These are phyloP conservation scores for Vimba vimba DNA, from an alignment of 2,113 vertebrate species.

Conservation along the genomic window DNA sequence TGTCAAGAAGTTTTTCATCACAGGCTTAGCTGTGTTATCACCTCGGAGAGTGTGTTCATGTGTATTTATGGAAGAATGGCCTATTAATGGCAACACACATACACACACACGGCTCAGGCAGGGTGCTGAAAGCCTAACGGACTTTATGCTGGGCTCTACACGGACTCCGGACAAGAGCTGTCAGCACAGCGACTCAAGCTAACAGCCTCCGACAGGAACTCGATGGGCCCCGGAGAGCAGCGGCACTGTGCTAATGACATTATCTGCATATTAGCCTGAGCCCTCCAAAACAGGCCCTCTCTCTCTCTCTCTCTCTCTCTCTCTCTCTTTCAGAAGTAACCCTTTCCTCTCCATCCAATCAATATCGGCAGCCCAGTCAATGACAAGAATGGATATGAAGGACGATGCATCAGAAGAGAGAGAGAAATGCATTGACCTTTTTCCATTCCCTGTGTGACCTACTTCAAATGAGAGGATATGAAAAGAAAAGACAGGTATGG, in stretches of 20 bases:
- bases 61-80: constrained; percentile 9
- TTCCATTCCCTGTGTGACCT: constrained; percentile 60
- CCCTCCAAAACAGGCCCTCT: constrained; percentile 51
- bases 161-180: constrained; percentile 62
- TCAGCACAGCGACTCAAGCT: constrained; percentile 61
- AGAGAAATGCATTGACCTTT: constrained; percentile 59
- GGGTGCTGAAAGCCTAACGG: constrained; percentile 59
- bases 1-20: constrained; percentile 33
- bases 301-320: background rate
- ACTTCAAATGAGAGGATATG: constrained; percentile 67
- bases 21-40: constrained; percentile 11
- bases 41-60: constrained; percentile 5
- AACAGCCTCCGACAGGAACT: constrained; percentile 63
- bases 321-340: constrained; percentile 28
- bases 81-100: constrained; percentile 39
- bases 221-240: constrained; percentile 59
- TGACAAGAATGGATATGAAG: constrained; percentile 25
- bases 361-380: constrained; percentile 42
- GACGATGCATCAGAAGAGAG: constrained; percentile 8
- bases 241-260: constrained; percentile 59
- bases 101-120: constrained; percentile 21
- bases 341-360: constrained; percentile 35
- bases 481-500: constrained; percentile 47
- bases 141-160: constrained; percentile 38
- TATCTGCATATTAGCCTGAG: constrained; percentile 66